phyloP scores from a whole-genome alignment of 2,797 vertebrate genomes.

The Holocentrus rufus region DNA sequence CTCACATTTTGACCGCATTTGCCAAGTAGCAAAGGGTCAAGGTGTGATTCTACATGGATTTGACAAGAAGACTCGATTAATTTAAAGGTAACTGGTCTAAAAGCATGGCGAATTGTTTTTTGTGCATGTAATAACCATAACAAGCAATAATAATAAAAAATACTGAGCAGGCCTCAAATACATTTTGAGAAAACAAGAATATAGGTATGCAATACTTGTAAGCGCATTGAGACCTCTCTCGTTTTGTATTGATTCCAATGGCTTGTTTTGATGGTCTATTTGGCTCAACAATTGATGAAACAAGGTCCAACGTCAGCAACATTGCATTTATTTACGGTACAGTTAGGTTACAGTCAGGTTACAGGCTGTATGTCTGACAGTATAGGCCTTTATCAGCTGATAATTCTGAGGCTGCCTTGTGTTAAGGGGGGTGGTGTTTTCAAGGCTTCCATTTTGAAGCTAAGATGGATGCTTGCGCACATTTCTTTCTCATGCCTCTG shows the following conservation, averaged over 20 bases:
- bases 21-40: slow-evolving; percentile 44
- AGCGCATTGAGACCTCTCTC: too few species aligned
- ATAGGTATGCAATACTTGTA: too few species aligned
- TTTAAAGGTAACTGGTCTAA: slow-evolving; percentile 62
- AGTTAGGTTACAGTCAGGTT: too few species aligned
- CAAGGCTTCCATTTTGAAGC: slow-evolving; percentile 84
- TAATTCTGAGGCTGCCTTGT: slow-evolving; percentile 41
- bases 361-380: not conserved
- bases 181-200: too few species aligned
- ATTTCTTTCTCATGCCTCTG: slow-evolving; percentile 67
- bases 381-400: slow-evolving; percentile 1
- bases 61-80: slow-evolving; percentile 47
- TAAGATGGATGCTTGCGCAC: slow-evolving; percentile 85
- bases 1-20: slow-evolving; percentile 48
- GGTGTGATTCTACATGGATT: slow-evolving; percentile 67
- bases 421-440: slow-evolving; percentile 55
- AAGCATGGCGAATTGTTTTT: not conserved
- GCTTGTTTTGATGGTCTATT: too few species aligned
- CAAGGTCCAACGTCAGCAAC: not conserved
- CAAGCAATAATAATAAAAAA: too few species aligned
- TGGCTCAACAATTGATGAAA: not conserved
- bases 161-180: too few species aligned
- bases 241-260: too few species aligned
- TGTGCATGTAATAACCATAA: too few species aligned
- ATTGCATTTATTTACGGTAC: too few species aligned